Base-by-base conservation (phyloP, 2,797 vertebrate species). In the Peromyscus nudipes region DNA sequence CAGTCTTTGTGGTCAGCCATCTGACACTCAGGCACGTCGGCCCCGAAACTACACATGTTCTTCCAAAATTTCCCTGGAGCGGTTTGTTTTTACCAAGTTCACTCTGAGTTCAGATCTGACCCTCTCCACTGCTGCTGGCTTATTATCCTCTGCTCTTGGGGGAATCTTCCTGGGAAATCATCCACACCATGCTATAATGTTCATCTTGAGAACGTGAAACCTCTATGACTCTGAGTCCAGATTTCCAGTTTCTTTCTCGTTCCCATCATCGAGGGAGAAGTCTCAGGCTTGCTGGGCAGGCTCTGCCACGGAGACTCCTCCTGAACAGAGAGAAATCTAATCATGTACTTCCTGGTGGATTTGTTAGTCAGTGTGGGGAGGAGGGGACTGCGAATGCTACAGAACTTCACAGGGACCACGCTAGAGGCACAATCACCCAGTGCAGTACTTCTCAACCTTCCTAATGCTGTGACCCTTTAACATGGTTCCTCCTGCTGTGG, bases 51-150 rank as follows among this genome's bases (percentile, higher is more conserved):
- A 37, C 19, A 23, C 37, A 75, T 84, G 31, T 10, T 84, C 49
- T 95, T 40, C 85, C 37, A 79, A 75, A 83, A 85, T 81, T 87
- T 95, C 91, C 43, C 71, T 96, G 89, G 62, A 71, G 62, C 14
- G 25, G n/a, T 87, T 90, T 11, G 2, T 75, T 76, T 92, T 67
- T 91, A 82, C 91, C 23, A 82, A 82, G 80, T 87, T 95, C 64
- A 89, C 14, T 27, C 19, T 75, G 85, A 93, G 25, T 77, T 91
- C 71, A 83, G 82, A 62, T 67, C 11, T 83, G 79, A 89, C 80
- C 83, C 40, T 69, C 64, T 16, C 46, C 29, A n/a, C 31, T 27
- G 57, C n/a, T 40, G 37, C 1, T 89, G 62, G 49, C 57, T 95
- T 19, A 11, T n/a, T 87, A 17, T 55, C 67, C 90, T 34, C 52